Base-by-base conservation (phyloP, 2,888 invertebrate genomes). In the Ichneumoninae sp. region DNA sequence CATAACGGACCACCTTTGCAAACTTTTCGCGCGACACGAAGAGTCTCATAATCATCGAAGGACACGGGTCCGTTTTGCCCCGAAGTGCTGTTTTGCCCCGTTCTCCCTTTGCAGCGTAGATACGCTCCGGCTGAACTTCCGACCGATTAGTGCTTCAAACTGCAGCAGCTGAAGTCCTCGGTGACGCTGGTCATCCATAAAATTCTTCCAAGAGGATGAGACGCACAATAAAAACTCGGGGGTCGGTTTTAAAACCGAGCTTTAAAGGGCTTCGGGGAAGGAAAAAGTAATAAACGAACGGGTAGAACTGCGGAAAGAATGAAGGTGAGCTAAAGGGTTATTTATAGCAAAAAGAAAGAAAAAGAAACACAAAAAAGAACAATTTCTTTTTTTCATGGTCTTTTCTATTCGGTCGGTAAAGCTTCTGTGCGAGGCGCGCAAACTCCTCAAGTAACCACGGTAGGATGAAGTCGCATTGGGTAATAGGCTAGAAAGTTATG, bases 141-240 rank as follows among this genome's bases (percentile, higher is more conserved):
- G 47, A 80, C 60, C 76, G 83, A 85, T 82, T 83, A 80, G 77
- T 87, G 79, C 60, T 80, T 66, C 57, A 57, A 74, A 40, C 44
- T 30, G 74, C 62, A 71, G 54, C 33, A 62, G 54, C 70, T 13
- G 57, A 26, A 57, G 19, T 74, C 30, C 16, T 33, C n/a, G 13
- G 62, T 70, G 74, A 84, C 82, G 81, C 79, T 84, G 83, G 81
- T 80, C 86, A 83, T 69, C 83, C 87, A 85, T 87, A 80, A 87
- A 87, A 88, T 84, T 82, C 78, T 74, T 80, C 75, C 71, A 74
- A 52, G 68, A 44, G 44, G 10, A 68, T 40, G 57, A 78, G 26
- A 69, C 47, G 62, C n/a, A 77, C 36, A 44, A 33, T 44, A 47
- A 44, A 36, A 33, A 50, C 40, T 50, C 26, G 26, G 22, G 36